A percentile compares a stretch with the other conserved stretches of the same genome.
Evolutionary conservation across 2,888 invertebrate species (phyloP).

Genomic region (Galerucella nymphaeae): DNA sequence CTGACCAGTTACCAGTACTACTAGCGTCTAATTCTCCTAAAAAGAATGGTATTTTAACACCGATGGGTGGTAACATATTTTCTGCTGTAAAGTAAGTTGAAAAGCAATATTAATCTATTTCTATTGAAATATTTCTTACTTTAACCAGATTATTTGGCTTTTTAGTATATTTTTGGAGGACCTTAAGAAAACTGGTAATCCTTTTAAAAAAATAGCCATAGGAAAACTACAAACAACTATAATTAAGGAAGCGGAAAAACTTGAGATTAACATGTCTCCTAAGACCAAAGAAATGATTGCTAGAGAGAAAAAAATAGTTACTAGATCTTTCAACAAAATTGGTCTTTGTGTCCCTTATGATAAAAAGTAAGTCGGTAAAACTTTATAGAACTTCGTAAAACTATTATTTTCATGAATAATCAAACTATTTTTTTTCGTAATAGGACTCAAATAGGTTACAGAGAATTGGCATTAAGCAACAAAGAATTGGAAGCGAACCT

Average conservation of each 20-base stretch:
- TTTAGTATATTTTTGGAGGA: constrained; percentile 70
- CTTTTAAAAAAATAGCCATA: constrained; percentile 74
- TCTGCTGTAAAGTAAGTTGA: constrained; percentile 78
- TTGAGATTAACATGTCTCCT: constrained; percentile 70
- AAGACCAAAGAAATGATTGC: constrained; percentile 71
- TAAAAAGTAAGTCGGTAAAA: constrained; percentile 67
- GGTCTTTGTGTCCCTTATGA: constrained; percentile 89
- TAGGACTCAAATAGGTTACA: constrained; percentile 83
- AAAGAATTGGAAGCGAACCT: constrained; percentile 75
- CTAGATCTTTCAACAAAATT: constrained; percentile 81
- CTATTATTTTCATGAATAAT: too few relatives aligned
- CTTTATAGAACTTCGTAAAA: constrained; percentile 7
- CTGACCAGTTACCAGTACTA: constrained; percentile 78
- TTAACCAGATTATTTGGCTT: constrained; percentile 20
- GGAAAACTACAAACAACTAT: constrained; percentile 72
- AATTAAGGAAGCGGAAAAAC: constrained; percentile 71
- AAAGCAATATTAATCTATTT: neutral
- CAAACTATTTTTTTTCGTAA: constrained; percentile 1
- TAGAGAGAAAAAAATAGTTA: constrained; percentile 72
- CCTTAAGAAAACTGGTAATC: constrained; percentile 67
- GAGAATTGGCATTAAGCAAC: constrained; percentile 66
- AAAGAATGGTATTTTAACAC: constrained; percentile 76
- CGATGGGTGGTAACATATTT: constrained; percentile 84
- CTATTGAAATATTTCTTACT: neutral
- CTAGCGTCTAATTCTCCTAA: constrained; percentile 80